Percentiles rank a stretch among this genome's conserved stretches.
Conservation (phyloP, 2,888 invertebrate species). For the Agrochola macilenta region DNA sequence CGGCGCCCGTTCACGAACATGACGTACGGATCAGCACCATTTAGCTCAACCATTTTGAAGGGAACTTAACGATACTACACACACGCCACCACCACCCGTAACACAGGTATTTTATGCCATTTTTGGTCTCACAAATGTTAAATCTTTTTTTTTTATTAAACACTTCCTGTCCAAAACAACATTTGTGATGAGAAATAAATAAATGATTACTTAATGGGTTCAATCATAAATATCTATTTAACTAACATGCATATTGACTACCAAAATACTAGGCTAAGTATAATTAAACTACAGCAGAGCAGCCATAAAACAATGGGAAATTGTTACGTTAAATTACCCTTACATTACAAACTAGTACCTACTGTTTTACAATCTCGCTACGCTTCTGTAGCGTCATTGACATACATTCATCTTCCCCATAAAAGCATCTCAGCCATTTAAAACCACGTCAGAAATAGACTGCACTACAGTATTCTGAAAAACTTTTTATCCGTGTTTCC, state of each 20-base stretch:
- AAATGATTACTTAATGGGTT: no score
- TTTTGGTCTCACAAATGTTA: no score
- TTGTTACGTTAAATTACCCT: not conserved
- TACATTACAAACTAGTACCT: constrained; percentile 1
- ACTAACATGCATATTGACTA: not conserved
- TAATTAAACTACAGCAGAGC: not conserved
- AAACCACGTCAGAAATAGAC: constrained; percentile 46
- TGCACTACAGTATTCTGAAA: constrained; percentile 21
- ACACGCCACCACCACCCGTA: no score
- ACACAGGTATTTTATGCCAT: no score
- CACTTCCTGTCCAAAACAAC: no score
- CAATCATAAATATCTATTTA: not conserved
- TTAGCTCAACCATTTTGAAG: no score
- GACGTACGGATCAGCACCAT: no score
- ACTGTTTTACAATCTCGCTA: not conserved
- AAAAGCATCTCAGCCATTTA: constrained; percentile 35
- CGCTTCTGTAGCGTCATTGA: constrained; percentile 41
- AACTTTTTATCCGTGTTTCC: constrained; percentile 27
- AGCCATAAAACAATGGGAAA: not conserved
- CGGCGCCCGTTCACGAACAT: no score
- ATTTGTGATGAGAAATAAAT: no score
- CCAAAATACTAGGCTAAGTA: not conserved
- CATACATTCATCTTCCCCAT: constrained; percentile 39
- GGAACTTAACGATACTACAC: no score
- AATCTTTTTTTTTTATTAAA: no score